Base-by-base conservation (phyloP, 2,113 vertebrate genomes). In the Benitochromis conjunctus region DNA sequence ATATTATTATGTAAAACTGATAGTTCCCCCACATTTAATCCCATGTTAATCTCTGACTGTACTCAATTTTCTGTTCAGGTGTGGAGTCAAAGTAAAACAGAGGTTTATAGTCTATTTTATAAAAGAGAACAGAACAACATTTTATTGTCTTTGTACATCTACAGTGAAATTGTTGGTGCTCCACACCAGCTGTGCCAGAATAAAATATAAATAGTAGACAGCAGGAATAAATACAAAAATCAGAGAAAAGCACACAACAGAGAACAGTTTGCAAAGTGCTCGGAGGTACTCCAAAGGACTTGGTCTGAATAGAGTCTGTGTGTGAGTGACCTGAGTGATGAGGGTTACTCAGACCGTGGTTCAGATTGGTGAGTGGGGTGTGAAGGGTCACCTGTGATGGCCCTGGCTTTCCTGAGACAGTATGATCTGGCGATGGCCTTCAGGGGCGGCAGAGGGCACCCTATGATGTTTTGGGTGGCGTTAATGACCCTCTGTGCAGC, bases 371-470 rank as follows among this genome's bases (percentile, higher is more conserved):
- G 51, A 53, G 4, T 6, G 14, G 14, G 14, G 48, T 51, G 14
- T 48, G n/a, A 16, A 14, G 46, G 46, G 46, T 48, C 3, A 48
- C 46, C 46, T 16, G 46, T 48, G 43, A 46, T 16, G 43, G 6
- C 43, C 12, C 6, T 0, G 5, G 1, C 16, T 46, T 46, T 14
- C 43, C 43, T 46, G 43, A 46, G 43, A 46, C 43, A 46, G 13
- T 13, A 3, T 1, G 6, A 46, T 46, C 43, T 46, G 13, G 43
- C 43, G 13, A 46, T 46, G 43, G 13, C 43, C 43, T 46, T 13
- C 13, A 14, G 43, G 43, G 43, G 0, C 1, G 0, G 13, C 13
- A 46, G 43, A 14, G 13, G 5, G 43, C 13, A 46, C 43, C 43
- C 1, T 14, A 14, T 46, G 13, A 46, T 46, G 18, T 26, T 14